Conservation (phyloP, 2,113 vertebrate species). For the Syngnathus floridae region DNA sequence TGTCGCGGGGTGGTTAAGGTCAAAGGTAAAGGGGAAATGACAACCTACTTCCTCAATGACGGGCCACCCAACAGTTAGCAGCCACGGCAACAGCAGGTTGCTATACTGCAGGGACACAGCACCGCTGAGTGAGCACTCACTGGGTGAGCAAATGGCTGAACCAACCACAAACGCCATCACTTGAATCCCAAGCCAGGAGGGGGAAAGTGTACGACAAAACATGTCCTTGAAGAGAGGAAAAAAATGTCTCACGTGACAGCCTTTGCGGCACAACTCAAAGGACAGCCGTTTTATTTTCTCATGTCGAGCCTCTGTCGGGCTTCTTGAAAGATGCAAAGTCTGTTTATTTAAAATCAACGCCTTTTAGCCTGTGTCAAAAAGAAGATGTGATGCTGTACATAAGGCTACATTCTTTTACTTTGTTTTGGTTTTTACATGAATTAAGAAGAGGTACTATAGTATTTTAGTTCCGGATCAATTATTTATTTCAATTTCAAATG, state of each 20-base stretch:
- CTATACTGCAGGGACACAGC: constrained; percentile 53
- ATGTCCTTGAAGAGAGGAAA: constrained; percentile 45
- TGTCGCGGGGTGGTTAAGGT: constrained; percentile 90
- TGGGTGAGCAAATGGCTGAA: constrained; percentile 45
- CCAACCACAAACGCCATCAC: constrained; percentile 58
- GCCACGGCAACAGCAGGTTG: constrained; percentile 46
- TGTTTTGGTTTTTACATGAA: constrained; percentile 58
- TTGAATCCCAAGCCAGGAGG: constrained; percentile 58
- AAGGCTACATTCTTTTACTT: constrained; percentile 67
- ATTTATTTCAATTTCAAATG: constrained; percentile 71
- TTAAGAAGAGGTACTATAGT: constrained; percentile 69
- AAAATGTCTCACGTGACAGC: constrained; percentile 46
- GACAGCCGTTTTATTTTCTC: constrained; percentile 61
- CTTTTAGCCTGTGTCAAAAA: constrained; percentile 73
- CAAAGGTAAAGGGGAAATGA: constrained; percentile 98
- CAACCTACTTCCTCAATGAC: constrained; percentile 92
- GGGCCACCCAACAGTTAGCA: constrained; percentile 84
- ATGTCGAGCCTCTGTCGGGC: constrained; percentile 74
- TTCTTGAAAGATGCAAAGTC: constrained; percentile 76
- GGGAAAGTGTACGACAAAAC: constrained; percentile 43
- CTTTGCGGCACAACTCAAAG: constrained; percentile 56
- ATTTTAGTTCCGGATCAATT: constrained; percentile 57
- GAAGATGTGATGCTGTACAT: constrained; percentile 72
- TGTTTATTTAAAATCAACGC: constrained; percentile 75
- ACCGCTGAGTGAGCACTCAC: constrained; percentile 55